Percentiles rank a stretch among this genome's conserved stretches.
phyloP scores from a whole-genome alignment of 2,888 invertebrate genomes.

The Acanthoscelides obtectus region DNA sequence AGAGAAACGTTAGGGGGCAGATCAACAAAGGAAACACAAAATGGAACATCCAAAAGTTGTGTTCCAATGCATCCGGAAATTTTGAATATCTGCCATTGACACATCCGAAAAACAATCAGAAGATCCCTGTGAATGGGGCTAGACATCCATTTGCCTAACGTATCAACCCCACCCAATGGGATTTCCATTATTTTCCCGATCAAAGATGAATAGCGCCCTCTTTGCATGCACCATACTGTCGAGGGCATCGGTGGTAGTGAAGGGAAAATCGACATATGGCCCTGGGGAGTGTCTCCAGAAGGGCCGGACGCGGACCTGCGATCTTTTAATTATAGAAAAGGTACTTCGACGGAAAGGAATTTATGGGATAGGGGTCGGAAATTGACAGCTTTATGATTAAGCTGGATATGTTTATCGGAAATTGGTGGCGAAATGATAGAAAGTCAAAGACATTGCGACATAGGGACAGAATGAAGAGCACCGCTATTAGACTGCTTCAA shows the following conservation, averaged over 20 bases:
- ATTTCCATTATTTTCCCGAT: background rate
- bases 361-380: background rate
- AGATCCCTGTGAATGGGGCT: background rate
- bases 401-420: background rate
- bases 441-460: background rate
- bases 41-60: too few relatives aligned
- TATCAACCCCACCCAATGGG: background rate
- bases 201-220: background rate
- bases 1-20: too few relatives aligned
- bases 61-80: too few relatives aligned
- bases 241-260: background rate
- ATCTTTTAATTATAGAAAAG: background rate
- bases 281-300: background rate
- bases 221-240: background rate
- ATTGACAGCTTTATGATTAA: background rate
- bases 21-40: too few relatives aligned
- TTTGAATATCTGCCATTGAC: background rate
- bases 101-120: background rate
- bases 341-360: background rate
- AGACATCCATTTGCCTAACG: background rate
- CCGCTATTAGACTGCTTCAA: too few relatives aligned
- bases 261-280: background rate
- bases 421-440: background rate
- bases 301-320: background rate
- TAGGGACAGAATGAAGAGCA: too few relatives aligned